A percentile compares a stretch with the other conserved stretches of the same genome.
phyloP scores from a whole-genome alignment of 35 echinoderm and acorn worm genomes.

The Apostichopus japonicus region DNA sequence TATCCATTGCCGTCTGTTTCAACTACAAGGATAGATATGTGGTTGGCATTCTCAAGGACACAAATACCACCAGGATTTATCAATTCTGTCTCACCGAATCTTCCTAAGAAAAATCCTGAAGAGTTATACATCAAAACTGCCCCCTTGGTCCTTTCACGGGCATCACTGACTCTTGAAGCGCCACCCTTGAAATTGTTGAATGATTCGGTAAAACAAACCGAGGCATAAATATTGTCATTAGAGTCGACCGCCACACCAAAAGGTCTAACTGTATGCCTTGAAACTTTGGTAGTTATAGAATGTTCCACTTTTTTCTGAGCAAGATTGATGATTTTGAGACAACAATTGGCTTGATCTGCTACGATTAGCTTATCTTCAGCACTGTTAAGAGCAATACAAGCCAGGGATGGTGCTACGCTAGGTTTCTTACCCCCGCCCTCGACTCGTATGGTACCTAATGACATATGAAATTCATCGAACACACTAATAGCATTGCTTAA shows the following conservation, averaged over 20 bases:
- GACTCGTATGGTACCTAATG: background rate
- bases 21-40: too few species aligned
- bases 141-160: too few species aligned
- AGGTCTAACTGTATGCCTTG: background rate
- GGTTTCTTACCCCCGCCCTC: background rate
- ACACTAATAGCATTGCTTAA: background rate
- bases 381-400: background rate
- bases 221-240: slow-evolving; percentile 31
- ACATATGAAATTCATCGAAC: background rate
- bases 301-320: background rate
- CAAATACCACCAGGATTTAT: too few species aligned
- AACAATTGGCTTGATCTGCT: background rate
- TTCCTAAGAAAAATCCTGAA: too few species aligned
- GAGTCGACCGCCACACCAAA: slow-evolving; percentile 5
- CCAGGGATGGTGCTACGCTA: background rate
- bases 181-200: background rate
- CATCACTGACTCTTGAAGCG: too few species aligned
- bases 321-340: background rate
- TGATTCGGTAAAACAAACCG: background rate
- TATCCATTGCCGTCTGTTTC: too few species aligned
- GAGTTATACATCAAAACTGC: too few species aligned
- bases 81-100: too few species aligned
- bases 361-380: background rate
- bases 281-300: background rate
- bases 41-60: too few species aligned